phyloP scores from a whole-genome alignment of 2,888 invertebrate genomes.

The Oscheius myriophilus region DNA sequence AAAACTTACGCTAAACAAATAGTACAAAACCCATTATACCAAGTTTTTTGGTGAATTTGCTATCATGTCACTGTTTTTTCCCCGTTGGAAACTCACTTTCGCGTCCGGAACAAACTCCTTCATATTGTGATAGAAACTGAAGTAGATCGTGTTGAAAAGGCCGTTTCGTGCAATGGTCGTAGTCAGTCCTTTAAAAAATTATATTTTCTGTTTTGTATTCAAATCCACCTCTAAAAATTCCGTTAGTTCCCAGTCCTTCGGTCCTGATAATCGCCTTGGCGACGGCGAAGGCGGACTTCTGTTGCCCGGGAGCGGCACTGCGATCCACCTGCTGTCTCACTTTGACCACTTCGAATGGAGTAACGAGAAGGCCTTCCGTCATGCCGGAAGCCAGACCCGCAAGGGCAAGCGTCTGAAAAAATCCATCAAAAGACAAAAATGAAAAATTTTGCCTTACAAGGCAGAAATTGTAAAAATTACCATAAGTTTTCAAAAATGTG shows the following conservation, averaged over 20 bases:
- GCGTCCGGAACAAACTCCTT: slow-evolving; percentile 77
- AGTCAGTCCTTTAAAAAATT: slow-evolving; percentile 78
- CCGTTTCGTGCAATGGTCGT: slow-evolving; percentile 89
- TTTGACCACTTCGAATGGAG: slow-evolving; percentile 94
- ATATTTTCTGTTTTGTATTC: neutral
- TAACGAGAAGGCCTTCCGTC: slow-evolving; percentile 87
- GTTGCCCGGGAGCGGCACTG: slow-evolving; percentile 55
- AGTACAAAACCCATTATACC: too few relatives aligned
- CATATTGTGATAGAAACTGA: slow-evolving; percentile 91
- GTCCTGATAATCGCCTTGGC: slow-evolving; percentile 82
- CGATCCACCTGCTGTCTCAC: slow-evolving; percentile 74
- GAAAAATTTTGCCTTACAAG: too few relatives aligned
- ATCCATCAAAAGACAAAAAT: too few relatives aligned
- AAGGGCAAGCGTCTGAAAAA: slow-evolving; percentile 77
- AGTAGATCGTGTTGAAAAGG: slow-evolving; percentile 90
- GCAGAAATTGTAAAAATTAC: too few relatives aligned
- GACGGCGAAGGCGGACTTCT: slow-evolving; percentile 80
- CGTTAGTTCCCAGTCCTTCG: slow-evolving; percentile 81
- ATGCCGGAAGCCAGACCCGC: slow-evolving; percentile 86
- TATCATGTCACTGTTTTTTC: too few relatives aligned
- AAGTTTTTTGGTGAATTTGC: too few relatives aligned
- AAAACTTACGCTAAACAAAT: too few relatives aligned
- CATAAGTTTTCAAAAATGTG: too few relatives aligned
- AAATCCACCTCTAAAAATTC: slow-evolving; percentile 82
- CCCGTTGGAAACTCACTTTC: too few relatives aligned